Conservation (phyloP, 2,797 vertebrate genomes). For the Florisuga fusca region DNA sequence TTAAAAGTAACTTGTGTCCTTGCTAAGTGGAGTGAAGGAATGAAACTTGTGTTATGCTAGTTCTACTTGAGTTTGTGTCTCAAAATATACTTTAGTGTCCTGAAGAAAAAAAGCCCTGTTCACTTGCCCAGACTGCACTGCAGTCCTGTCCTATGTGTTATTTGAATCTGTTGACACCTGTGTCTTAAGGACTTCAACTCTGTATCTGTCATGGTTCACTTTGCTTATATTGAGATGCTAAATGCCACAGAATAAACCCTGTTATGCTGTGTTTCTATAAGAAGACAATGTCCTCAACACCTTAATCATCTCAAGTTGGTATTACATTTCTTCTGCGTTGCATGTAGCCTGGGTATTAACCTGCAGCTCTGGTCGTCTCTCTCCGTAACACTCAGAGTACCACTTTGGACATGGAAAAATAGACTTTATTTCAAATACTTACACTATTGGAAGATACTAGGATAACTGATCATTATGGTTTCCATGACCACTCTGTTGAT, state of each 20-base stretch:
- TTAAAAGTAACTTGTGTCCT: not conserved
- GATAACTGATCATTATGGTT: not conserved
- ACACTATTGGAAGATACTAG: rapidly evolving
- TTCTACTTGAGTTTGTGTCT: not conserved
- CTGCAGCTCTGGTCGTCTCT: not conserved
- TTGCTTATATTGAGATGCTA: not conserved
- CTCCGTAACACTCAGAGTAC: rapidly evolving
- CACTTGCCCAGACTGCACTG: not conserved
- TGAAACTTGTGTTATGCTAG: not conserved
- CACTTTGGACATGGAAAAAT: not conserved
- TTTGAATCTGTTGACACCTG: not conserved
- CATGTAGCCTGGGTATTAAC: not conserved
- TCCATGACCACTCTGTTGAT: not conserved
- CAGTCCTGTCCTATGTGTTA: not conserved
- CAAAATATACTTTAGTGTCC: not conserved
- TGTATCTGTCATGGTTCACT: not conserved
- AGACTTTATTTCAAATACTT: not conserved
- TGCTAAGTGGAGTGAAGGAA: not conserved
- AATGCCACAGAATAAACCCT: not conserved
- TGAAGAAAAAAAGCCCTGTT: not conserved
- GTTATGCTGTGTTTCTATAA: not conserved
- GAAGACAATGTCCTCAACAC: not conserved
- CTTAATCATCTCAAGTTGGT: not conserved
- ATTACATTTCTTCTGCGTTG: not conserved
- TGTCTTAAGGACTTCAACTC: not conserved